Base-by-base conservation (phyloP, 2,113 vertebrate species). In the Hyperopisus bebe region DNA sequence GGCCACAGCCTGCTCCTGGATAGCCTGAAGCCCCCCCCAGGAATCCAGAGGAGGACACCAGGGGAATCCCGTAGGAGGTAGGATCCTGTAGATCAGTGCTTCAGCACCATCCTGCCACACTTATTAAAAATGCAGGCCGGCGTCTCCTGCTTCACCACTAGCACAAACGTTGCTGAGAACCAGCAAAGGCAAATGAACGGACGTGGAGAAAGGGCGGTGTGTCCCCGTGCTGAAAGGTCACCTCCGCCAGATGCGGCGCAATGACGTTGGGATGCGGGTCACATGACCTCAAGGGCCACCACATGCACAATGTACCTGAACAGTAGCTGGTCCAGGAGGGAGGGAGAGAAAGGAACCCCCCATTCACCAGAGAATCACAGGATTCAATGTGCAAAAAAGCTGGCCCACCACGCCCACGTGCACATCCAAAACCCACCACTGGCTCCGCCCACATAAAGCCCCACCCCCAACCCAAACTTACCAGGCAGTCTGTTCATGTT, bases 401-500 rank as follows among this genome's bases (percentile, higher is more conserved):
- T 7, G 48, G 85, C 11, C 13, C 24, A n/a, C 9, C 9, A 48
- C 21, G 24, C 42, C 46, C 42, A 47, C 3, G 9, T 24, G 6
- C 35, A 17, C 19, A 13, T 15, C 17, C 21, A 19, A 55, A 53
- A 58, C 17, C 86, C 50, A 55, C 86, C 50, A 35, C n/a, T 55
- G 48, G 5, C 86, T 31, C 9, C 10, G 2, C 85, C 50, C 6
- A 24, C 5, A 8, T 13, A 55, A 42, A 58, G 82, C 58, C 51
- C 24, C 44, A 58, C 48, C 39, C 89, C 3, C 53, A 1, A 31
- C 31, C 87, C 9, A 88, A 87, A 98, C 98, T 98, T 94, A 99
- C 98, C 98, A 92, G 98, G 98, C 95, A 99, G 97, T 93, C 98
- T 97, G 97, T 99, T 99, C 98, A 99, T 99, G 96, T 99, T 99